Evolutionary conservation across 2,113 vertebrate species (phyloP), one percentile per base, ranked within the genome.

Genomic region (Erythrocebus patas): DNA sequence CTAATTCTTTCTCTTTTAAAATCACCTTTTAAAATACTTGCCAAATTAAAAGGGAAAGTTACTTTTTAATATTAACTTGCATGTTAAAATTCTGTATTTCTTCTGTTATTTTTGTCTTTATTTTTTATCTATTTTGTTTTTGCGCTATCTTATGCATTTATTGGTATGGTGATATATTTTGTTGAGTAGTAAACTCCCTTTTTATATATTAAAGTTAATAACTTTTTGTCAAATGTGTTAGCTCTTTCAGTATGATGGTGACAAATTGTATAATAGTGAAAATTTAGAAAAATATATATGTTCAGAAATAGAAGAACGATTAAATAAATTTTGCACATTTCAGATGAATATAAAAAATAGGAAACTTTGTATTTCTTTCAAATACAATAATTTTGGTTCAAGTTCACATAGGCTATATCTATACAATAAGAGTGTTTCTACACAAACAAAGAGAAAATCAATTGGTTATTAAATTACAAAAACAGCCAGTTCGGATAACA

Each of bases 401-500:
- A 83, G 11, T 94, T 93, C 27, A 75, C 16, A 78, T 59, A 38
- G 25, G 5, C 22, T 38, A 2, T 38, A 12, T 48, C 38, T 66
- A 79, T 18, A 81, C 8, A 52, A 48, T 92, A 52, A 45, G 55
- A 80, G 6, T 61, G 5, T 85, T 91, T 84, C 27, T 82, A 81
- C 7, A 85, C 10, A 75, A 64, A 45, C 80, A 81, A 64, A 30
- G 76, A 64, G 43, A 85, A 96, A 68, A 72, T 88, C 23, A 72
- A 3, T 43, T 83, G 10, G 45, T 89, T 93, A 88, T 96, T 96
- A 35, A 97, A 72, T 61, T 88, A 68, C 16, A 83, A 80, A 93
- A 83, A 14, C 48, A 70, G 73, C 20, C 1, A 45, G n/a, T 82
- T 96, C 10, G 23, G 13, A 48, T 66, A 72, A 72, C 66, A 61